Evolutionary conservation across 2,888 invertebrate species (phyloP).

Genomic region (Buathra laborator): DNA sequence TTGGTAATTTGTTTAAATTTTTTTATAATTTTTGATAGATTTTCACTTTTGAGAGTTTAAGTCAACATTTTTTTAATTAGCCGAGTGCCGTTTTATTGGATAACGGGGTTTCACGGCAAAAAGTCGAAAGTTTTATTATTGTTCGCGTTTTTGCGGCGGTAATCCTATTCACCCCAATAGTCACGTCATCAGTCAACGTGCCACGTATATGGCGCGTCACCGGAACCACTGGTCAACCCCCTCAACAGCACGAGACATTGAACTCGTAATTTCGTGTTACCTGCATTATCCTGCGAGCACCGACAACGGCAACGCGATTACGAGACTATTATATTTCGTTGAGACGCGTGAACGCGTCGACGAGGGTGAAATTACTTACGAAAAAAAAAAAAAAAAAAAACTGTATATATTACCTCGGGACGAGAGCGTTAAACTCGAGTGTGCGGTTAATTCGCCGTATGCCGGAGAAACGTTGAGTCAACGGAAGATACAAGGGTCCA

Average conservation of each 20-base stretch:
- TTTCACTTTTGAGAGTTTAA: not conserved
- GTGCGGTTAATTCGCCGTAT: not conserved
- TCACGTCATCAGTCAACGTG: not conserved
- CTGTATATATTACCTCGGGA: not conserved
- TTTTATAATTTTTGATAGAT: not conserved
- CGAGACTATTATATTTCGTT: conserved; percentile 69
- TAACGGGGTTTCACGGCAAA: not conserved
- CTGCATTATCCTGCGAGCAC: conserved; percentile 13
- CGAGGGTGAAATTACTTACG: conserved; percentile 57
- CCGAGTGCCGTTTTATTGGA: not conserved
- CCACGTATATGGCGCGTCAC: conserved; percentile 8
- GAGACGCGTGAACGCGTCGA: conserved; percentile 15
- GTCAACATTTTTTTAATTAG: not conserved
- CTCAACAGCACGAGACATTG: conserved; percentile 34
- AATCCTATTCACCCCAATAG: not conserved
- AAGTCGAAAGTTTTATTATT: not conserved
- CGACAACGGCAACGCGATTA: conserved; percentile 65
- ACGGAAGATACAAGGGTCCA: not conserved
- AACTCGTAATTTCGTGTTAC: conserved; percentile 64
- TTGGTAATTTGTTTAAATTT: not conserved
- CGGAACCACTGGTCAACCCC: conserved; percentile 24
- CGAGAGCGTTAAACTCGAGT: not conserved
- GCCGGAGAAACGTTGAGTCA: not conserved
- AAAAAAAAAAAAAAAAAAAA: conserved; percentile 62
- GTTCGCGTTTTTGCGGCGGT: not conserved